These are phyloP conservation scores for Rhinella marina DNA, from an alignment of 2,797 vertebrate genomes.

Conservation along the genomic window DNA sequence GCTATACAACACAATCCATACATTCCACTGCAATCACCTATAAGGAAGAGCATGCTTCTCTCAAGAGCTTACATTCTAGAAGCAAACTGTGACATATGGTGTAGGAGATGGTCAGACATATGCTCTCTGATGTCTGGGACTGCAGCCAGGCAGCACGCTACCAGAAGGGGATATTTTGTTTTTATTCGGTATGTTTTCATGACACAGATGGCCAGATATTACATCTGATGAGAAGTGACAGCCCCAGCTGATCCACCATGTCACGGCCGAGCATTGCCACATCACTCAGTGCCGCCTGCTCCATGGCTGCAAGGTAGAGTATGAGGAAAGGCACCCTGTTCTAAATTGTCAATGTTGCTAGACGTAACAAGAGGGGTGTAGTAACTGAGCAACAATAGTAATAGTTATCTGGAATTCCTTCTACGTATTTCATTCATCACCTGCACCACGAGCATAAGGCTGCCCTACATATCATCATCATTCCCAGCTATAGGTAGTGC, in stretches of 20 bases:
- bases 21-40: background rate
- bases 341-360: background rate
- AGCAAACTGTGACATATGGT: background rate
- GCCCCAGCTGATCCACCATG: background rate
- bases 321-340: background rate
- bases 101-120: background rate
- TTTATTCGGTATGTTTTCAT: constrained; percentile 14
- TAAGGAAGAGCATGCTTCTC: background rate
- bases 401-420: background rate
- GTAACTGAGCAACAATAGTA: too few species aligned
- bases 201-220: constrained; percentile 54
- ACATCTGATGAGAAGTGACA: constrained; percentile 52
- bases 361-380: background rate
- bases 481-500: background rate
- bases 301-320: background rate
- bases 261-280: background rate
- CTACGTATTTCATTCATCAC: background rate
- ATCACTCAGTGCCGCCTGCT: background rate
- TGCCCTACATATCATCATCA: too few species aligned
- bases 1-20: too few species aligned
- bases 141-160: constrained; percentile 21
- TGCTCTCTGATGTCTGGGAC: constrained; percentile 34
- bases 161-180: constrained; percentile 41
- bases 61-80: background rate
- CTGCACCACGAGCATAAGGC: background rate